phyloP scores from a whole-genome alignment of 2,888 invertebrate species.

The Brachypterus glaber region DNA sequence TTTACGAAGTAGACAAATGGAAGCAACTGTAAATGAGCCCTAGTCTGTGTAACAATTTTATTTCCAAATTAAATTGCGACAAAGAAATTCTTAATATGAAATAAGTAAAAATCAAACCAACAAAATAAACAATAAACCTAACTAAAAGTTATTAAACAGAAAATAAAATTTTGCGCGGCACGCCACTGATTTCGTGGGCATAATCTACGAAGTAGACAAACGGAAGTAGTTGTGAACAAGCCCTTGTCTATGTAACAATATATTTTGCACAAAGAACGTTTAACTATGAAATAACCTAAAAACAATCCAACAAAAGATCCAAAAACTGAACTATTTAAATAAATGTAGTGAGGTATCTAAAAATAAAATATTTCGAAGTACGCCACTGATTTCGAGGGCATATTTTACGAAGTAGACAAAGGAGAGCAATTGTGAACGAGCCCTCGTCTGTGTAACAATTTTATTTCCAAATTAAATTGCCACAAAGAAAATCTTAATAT shows the following conservation, averaged over 20 bases:
- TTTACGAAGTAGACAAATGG: neutral
- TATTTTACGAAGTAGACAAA: neutral
- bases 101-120: no score
- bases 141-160: no score
- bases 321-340: no score
- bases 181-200: no score
- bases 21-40: conserved; percentile 33
- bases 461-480: conserved; percentile 44
- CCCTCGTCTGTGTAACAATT: conserved; percentile 41
- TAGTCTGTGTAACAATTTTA: conserved; percentile 43
- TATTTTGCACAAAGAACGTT: conserved; percentile 44
- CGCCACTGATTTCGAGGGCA: no score
- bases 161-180: no score
- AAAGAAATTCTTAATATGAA: conserved; percentile 44
- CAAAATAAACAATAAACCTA: no score
- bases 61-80: conserved; percentile 43
- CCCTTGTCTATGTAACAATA: conserved; percentile 41
- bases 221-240: conserved; percentile 32
- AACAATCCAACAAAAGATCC: conserved; percentile 7
- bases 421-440: conserved; percentile 32
- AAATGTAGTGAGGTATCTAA: no score
- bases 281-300: no score
- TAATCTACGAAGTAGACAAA: neutral
- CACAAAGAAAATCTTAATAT: conserved; percentile 43
- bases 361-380: no score